Base-by-base conservation (phyloP, 2,888 invertebrate genomes). In the Phyllotreta cruciferae region DNA sequence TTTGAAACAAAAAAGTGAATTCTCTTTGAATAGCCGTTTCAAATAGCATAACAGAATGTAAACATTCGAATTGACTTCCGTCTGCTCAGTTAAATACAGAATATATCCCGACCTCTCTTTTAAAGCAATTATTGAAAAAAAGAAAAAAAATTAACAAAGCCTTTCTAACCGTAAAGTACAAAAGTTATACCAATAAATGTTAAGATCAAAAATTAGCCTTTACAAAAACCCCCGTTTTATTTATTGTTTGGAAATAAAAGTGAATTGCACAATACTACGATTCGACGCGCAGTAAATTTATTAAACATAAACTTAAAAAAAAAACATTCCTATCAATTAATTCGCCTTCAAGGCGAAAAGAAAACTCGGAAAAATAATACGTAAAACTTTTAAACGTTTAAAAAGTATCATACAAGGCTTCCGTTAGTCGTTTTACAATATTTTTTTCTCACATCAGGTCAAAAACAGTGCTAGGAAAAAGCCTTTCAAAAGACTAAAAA, bases 331-430 rank as follows among this genome's bases (percentile, higher is more conserved):
- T 53, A 62, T 63, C 13, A 52, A 38, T 7, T 44, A 13, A 44
- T 47, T 49, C 44, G 37, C 60, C 60, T 60, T 24, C 24, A 24
- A 24, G 24, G 53, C 11, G n/a, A 53, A 6, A 60, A 14, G 63
- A 65, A 62, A 56, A 60, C 52, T 54, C 39, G 44, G n/a, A 66
- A 60, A 56, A 62, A 62, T 60, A 61, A 66, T 61, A 60, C 68
- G 68, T 67, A 69, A 34, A 8, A 10, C 7, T 60, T 52, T 60
- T 37, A 53, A 60, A 60, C 44, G 44, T 53, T 60, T 53, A 68
- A 72, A 70, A 71, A 70, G 67, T 70, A 69, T 67, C 62, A 62
- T 70, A 68, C 68, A 72, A 24, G 65, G 70, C 60, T 71, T 63
- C 64, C 64, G 64, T 70, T 37, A 35, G 71, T 72, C 44, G 44